Conservation (phyloP, 1,140 invertebrate genomes). For the Latrodectus geometricus region DNA sequence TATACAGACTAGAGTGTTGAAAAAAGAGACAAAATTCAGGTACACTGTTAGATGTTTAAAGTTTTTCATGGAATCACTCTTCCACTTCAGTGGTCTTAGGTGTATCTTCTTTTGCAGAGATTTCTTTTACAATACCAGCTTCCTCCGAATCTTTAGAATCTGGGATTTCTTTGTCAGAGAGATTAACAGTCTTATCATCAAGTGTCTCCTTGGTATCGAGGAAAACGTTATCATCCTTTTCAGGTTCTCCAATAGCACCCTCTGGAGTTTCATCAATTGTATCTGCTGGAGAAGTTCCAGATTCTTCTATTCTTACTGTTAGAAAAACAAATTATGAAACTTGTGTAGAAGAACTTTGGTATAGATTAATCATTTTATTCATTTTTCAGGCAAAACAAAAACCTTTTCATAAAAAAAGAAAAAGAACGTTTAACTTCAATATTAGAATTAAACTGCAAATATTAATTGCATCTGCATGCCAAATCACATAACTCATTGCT, state of each 20-base stretch:
- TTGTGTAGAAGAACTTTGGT: background rate
- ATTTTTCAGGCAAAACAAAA: too few species aligned
- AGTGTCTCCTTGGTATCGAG: background rate
- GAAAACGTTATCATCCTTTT: background rate
- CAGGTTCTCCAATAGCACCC: constrained; percentile 34
- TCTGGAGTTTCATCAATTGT: constrained; percentile 41
- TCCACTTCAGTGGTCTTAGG: background rate
- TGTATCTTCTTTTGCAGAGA: background rate
- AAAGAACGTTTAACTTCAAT: too few species aligned
- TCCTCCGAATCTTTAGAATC: background rate
- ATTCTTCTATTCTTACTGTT: background rate
- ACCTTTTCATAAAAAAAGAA: too few species aligned
- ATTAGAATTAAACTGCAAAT: too few species aligned
- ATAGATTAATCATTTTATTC: too few species aligned
- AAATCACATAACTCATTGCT: too few species aligned
- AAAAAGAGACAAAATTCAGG: constrained; percentile 36
- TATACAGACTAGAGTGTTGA: constrained; percentile 53
- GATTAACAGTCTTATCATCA: background rate
- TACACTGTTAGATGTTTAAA: constrained; percentile 23
- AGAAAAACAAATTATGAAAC: background rate
- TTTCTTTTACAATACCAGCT: background rate
- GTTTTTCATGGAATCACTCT: background rate
- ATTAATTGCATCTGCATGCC: too few species aligned
- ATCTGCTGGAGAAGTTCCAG: background rate
- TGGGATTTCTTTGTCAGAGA: background rate